phyloP scores from a whole-genome alignment of 2,113 vertebrate species.

The Cyprinodon tularosa region DNA sequence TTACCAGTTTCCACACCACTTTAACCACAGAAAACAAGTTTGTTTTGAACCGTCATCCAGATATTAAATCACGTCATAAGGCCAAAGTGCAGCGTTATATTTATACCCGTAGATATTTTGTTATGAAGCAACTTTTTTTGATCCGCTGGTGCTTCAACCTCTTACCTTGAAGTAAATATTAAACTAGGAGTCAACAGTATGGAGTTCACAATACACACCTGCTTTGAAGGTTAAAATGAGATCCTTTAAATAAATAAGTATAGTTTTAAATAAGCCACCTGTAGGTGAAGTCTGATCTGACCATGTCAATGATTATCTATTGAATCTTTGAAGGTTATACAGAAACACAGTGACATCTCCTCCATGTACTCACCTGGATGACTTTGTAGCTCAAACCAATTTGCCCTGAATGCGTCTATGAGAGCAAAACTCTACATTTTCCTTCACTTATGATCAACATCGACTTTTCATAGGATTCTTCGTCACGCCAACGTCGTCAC shows the following conservation, averaged over 20 bases:
- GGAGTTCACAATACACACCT: background rate
- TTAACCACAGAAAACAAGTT: background rate
- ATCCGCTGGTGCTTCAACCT: background rate
- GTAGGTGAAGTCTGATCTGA: background rate
- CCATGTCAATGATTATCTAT: slow-evolving; percentile 54
- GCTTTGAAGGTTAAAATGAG: background rate
- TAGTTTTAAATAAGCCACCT: background rate
- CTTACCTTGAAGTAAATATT: background rate
- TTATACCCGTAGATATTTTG: background rate
- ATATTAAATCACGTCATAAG: background rate
- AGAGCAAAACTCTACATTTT: background rate
- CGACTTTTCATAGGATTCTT: background rate
- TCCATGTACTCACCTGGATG: slow-evolving; percentile 26
- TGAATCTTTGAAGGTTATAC: slow-evolving; percentile 1
- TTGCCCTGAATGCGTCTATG: background rate
- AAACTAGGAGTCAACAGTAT: background rate
- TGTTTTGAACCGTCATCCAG: background rate
- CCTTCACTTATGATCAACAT: background rate
- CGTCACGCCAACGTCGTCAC: slow-evolving; percentile 22
- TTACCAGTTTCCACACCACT: background rate
- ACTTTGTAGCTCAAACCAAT: background rate
- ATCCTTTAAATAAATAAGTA: background rate
- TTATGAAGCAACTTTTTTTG: background rate
- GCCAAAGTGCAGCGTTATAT: background rate
- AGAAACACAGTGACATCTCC: background rate